phyloP scores from a whole-genome alignment of 2,888 invertebrate species.

The Magallana nippona region DNA sequence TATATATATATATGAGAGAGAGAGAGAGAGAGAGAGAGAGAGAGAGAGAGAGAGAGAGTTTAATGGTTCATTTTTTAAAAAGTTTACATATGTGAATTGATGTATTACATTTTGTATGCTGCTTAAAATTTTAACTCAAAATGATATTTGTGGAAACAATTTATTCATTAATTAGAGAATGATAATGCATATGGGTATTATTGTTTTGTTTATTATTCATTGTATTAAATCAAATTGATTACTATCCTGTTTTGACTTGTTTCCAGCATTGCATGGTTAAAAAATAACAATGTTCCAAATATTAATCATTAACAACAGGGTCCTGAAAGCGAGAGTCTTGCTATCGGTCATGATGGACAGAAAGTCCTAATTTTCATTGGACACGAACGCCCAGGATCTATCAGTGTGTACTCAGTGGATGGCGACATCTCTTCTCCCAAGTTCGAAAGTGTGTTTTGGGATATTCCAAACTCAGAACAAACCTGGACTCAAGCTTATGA shows the following conservation, averaged over 20 bases:
- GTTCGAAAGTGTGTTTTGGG: constrained; percentile 63
- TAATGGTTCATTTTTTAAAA: too few relatives aligned
- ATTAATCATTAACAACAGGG: constrained; percentile 57
- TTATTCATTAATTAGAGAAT: too few relatives aligned
- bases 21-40: too few relatives aligned
- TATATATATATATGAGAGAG: too few relatives aligned
- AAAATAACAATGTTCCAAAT: not conserved
- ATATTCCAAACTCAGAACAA: constrained; percentile 45
- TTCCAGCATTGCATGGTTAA: too few relatives aligned
- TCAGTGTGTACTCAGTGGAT: constrained; percentile 64
- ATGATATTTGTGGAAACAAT: too few relatives aligned
- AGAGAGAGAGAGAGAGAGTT: constrained; percentile 41
- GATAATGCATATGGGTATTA: too few relatives aligned
- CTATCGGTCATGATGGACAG: constrained; percentile 58
- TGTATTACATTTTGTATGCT: not conserved
- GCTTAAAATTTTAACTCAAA: too few relatives aligned
- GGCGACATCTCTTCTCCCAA: constrained; percentile 52
- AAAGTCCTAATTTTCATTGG: constrained; percentile 65
- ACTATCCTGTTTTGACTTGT: too few relatives aligned
- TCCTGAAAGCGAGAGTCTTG: constrained; percentile 65
- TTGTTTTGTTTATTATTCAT: too few relatives aligned
- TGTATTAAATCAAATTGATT: too few relatives aligned
- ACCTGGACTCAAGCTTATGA: constrained; percentile 60
- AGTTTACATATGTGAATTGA: not conserved
- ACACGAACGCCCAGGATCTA: constrained; percentile 67